Evolutionary conservation across 2,113 vertebrate species (phyloP).

Genomic region (Elgaria multicarinata): DNA sequence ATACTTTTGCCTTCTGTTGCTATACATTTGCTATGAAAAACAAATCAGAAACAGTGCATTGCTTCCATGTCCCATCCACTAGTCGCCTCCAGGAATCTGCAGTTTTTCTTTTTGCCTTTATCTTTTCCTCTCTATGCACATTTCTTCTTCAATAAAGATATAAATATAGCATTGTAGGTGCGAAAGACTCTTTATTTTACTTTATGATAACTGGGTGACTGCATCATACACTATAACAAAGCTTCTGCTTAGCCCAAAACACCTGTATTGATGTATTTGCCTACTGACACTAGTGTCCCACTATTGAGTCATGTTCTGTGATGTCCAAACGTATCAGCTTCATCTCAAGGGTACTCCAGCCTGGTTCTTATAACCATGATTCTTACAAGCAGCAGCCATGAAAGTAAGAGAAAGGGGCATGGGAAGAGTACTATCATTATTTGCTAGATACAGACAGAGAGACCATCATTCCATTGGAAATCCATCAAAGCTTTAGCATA

Average conservation of each 20-base stretch:
- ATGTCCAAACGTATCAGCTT: neutral
- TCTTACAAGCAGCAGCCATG: neutral
- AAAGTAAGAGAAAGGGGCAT: neutral
- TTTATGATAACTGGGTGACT: neutral
- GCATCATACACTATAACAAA: neutral
- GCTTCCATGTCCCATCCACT: neutral
- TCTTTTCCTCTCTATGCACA: neutral
- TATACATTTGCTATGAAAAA: slow-evolving; percentile 39
- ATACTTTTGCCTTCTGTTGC: neutral
- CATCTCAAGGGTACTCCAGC: neutral
- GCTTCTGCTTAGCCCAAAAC: neutral
- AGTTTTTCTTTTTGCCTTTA: neutral
- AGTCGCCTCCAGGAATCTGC: neutral
- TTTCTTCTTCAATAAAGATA: slow-evolving; percentile 30
- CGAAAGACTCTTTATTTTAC: neutral
- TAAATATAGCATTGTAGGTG: neutral
- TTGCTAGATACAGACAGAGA: neutral
- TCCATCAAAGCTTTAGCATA: neutral
- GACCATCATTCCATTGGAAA: neutral
- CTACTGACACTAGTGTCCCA: neutral
- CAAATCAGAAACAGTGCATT: slow-evolving; percentile 4
- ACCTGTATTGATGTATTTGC: neutral
- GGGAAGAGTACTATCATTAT: neutral
- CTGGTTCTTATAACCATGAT: neutral
- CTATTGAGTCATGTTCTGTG: neutral